Evolutionary conservation across 2,113 vertebrate species (phyloP), one percentile per base, ranked within the genome.

Genomic region (Xenopus laevis): DNA sequence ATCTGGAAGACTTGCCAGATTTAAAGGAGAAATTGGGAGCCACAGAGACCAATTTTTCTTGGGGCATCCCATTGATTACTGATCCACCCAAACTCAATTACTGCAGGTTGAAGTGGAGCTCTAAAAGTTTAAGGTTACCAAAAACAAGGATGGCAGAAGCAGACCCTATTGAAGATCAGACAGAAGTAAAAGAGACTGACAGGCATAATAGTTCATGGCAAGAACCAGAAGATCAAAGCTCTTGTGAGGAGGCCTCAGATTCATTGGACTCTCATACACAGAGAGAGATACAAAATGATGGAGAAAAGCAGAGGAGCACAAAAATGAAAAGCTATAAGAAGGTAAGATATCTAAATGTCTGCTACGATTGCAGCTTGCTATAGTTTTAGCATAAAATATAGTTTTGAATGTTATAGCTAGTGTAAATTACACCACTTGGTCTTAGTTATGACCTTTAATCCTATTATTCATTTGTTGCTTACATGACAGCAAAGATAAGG

Each of bases 311-410:
- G 47, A 76, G 57, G 47, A 21, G 58, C 30, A 76, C 69, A 30
- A 76, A 76, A 66, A 76, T 76, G 27, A 76, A 76, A 45, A 57
- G 63, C 5, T 76, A 76, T 30, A 76, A 64, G 63, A 76, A 76
- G 73, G 73, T 76, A 76, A 45, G 45, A 33, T 13, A 44, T 10
- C 50, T 2, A 20, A 58, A n/a, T 16, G 4, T 58, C 17, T 10
- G 5, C 10, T 50, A 16, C 10, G 0, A 9, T 13, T 1, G 11
- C 10, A 50, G 10, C 15, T 50, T 7, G 47, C 10, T 50, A 6
- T 50, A 13, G 7, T 50, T 50, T 16, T 2, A 10, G 7, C 11
- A 50, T 50, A 10, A 12, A 16, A 50, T 50, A 16, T 12, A 12
- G 2, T 13, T 50, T 16, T 50, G 47, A 50, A 13, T 50, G 15